A percentile compares a stretch with the other conserved stretches of the same genome.
These are phyloP conservation scores for Nebria ingens DNA, from an alignment of 1,140 invertebrate genomes.

Conservation along the genomic window DNA sequence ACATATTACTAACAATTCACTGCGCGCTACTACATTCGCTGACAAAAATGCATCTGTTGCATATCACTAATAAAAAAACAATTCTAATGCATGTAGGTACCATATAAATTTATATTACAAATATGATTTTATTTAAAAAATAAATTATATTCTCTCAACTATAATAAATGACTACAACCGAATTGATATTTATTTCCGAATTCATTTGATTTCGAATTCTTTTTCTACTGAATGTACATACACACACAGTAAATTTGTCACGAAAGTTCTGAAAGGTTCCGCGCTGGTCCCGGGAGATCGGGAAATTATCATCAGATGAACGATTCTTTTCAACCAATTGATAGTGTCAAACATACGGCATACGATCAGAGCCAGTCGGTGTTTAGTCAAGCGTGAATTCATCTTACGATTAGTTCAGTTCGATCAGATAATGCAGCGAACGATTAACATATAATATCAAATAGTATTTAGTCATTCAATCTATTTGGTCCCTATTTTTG, in stretches of 20 bases:
- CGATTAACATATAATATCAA: too few species aligned
- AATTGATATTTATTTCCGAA: too few species aligned
- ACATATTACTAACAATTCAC: not conserved
- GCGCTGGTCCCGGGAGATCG: not conserved
- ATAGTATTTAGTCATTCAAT: too few species aligned
- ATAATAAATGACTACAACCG: too few species aligned
- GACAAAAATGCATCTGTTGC: not conserved
- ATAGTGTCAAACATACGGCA: not conserved
- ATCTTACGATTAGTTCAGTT: too few species aligned
- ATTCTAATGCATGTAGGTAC: too few species aligned
- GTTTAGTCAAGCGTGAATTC: not conserved
- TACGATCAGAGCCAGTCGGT: not conserved
- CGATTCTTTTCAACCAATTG: not conserved
- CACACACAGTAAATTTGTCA: not conserved
- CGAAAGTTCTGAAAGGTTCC: not conserved
- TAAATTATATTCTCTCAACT: too few species aligned
- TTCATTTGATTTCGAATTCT: too few species aligned
- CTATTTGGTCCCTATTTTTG: too few species aligned
- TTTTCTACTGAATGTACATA: not conserved
- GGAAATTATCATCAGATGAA: slow-evolving; percentile 1
- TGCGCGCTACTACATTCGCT: not conserved
- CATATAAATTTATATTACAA: too few species aligned
- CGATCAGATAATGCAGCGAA: too few species aligned
- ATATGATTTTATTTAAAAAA: too few species aligned
- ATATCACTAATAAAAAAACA: not conserved